These are phyloP conservation scores for Podarcis cretensis DNA, from an alignment of 2,113 vertebrate species.

Conservation along the genomic window DNA sequence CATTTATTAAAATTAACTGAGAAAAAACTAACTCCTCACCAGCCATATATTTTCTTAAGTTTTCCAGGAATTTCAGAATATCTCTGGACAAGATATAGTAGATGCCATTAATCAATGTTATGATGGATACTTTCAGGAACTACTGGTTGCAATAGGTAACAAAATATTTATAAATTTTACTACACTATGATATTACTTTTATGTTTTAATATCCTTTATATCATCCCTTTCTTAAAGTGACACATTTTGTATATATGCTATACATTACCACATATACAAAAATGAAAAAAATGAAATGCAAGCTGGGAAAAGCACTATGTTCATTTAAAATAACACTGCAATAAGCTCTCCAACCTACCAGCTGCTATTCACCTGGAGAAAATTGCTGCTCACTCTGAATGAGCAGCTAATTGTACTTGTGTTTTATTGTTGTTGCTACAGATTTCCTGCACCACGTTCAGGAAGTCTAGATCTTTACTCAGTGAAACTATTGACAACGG, in stretches of 20 bases:
- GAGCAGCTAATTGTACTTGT: not conserved
- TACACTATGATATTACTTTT: not conserved
- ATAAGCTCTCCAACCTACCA: not conserved
- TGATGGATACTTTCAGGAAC: conserved; percentile 80
- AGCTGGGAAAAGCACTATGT: not conserved
- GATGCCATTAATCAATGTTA: conserved; percentile 80
- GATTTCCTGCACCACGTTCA: not conserved
- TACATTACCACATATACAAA: not conserved
- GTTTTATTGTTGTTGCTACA: conserved; percentile 3
- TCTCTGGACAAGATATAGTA: conserved; percentile 81
- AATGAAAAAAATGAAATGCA: not conserved
- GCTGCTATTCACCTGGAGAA: not conserved
- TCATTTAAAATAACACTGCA: not conserved
- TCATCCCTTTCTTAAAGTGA: not conserved
- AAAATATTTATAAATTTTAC: not conserved
- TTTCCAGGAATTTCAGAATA: conserved; percentile 84
- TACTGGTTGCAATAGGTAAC: conserved; percentile 80
- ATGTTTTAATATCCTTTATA: not conserved
- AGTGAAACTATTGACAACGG: not conserved
- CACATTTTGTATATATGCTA: not conserved
- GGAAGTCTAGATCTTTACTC: not conserved
- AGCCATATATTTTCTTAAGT: conserved; percentile 58
- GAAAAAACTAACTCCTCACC: not conserved
- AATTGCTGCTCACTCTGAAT: not conserved
- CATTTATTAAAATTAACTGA: not conserved